A percentile compares a stretch with the other conserved stretches of the same genome.
These are phyloP conservation scores for Dunckerocampus dactyliophorus DNA, from an alignment of 2,113 vertebrate genomes.

Conservation along the genomic window DNA sequence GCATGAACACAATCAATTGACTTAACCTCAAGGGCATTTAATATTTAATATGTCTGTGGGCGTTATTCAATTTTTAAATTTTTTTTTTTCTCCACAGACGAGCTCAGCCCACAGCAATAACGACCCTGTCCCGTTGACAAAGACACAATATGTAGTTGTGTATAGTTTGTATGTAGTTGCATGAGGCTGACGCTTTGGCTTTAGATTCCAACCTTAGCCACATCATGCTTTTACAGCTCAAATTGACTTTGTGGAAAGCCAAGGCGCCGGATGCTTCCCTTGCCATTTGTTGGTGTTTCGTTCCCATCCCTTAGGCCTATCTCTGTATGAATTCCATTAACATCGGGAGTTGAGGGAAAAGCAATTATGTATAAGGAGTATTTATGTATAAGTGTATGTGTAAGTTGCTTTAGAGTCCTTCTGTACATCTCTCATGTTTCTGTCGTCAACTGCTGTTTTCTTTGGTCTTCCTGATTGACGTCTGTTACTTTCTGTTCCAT, in stretches of 20 bases:
- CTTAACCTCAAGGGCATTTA: not conserved
- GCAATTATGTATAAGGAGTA: too few relatives aligned
- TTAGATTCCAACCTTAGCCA: too few relatives aligned
- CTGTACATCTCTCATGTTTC: too few relatives aligned
- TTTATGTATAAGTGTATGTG: too few relatives aligned
- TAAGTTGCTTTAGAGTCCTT: conserved; percentile 35
- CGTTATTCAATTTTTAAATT: too few relatives aligned
- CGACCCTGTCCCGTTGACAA: not conserved
- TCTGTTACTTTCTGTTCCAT: too few relatives aligned
- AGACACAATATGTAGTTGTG: not conserved
- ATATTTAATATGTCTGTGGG: not conserved
- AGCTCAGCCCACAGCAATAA: not conserved
- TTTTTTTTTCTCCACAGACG: not conserved
- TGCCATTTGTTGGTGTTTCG: not conserved
- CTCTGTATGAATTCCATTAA: too few relatives aligned
- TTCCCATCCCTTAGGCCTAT: not conserved
- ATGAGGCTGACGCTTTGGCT: too few relatives aligned
- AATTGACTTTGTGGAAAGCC: not conserved
- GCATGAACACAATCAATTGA: not conserved
- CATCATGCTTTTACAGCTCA: too few relatives aligned
- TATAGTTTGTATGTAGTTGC: not conserved
- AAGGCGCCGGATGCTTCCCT: not conserved
- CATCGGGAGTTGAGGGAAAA: not conserved
- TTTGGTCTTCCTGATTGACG: too few relatives aligned
- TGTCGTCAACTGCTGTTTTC: too few relatives aligned